phyloP scores from a whole-genome alignment of 2,888 invertebrate species.

The Drosophila villosipedis region DNA sequence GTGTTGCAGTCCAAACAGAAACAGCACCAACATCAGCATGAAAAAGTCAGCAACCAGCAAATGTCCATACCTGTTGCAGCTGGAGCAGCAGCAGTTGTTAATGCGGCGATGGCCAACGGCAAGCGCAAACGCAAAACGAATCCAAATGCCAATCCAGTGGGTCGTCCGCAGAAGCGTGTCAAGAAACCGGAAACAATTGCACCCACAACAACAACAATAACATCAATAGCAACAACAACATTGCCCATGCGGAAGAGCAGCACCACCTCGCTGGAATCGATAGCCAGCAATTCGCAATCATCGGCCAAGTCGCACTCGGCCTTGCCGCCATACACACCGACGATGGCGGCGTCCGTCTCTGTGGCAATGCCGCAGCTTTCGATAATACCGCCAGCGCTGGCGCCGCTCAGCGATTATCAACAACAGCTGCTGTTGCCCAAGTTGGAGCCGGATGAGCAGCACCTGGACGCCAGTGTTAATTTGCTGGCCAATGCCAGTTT shows the following conservation, averaged over 20 bases:
- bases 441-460: constrained; percentile 27
- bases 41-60: constrained; percentile 7
- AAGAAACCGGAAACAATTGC: constrained; percentile 84
- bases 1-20: constrained; percentile 37
- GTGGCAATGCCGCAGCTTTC: constrained; percentile 54
- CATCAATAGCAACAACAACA: constrained; percentile 1
- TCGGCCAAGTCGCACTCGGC: constrained; percentile 71
- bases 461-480: constrained; percentile 42
- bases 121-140: constrained; percentile 75
- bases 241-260: constrained; percentile 78
- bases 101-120: constrained; percentile 13
- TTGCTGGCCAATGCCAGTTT: constrained; percentile 60
- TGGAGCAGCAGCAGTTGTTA: constrained; percentile 17
- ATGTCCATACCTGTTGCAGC: constrained; percentile 24
- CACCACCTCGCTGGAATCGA: constrained; percentile 83
- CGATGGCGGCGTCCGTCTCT: constrained; percentile 22
- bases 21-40: constrained; percentile 11
- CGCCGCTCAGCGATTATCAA: constrained; percentile 69
- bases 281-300: constrained; percentile 83
- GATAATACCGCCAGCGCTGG: constrained; percentile 72
- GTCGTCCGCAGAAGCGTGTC: constrained; percentile 87
- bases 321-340: constrained; percentile 54
- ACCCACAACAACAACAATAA: constrained; percentile 10
- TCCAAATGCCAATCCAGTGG: constrained; percentile 73
- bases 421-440: constrained; percentile 22